These are phyloP conservation scores for Xyrichtys novacula DNA, from an alignment of 2,797 vertebrate genomes.

Conservation along the genomic window DNA sequence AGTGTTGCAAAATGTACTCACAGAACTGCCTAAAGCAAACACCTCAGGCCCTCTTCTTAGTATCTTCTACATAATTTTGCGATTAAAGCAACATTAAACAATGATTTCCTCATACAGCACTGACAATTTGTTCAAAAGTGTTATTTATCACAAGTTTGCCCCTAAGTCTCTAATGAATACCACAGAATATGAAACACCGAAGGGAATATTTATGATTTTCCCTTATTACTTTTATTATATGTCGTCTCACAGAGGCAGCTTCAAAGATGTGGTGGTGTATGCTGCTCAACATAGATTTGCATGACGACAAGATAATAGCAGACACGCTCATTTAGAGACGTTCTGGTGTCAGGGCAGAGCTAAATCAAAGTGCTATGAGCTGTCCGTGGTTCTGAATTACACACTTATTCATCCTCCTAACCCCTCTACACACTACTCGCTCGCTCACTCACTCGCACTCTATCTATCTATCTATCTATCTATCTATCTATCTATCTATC, in stretches of 20 bases:
- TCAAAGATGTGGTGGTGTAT: slow-evolving; percentile 35
- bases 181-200: slow-evolving; percentile 13
- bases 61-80: not conserved
- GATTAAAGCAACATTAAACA: slow-evolving; percentile 22
- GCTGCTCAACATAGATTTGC: slow-evolving; percentile 39
- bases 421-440: not conserved
- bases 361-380: slow-evolving; percentile 35
- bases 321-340: slow-evolving; percentile 31
- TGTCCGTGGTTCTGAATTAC: slow-evolving; percentile 50
- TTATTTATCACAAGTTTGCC: slow-evolving; percentile 21
- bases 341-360: slow-evolving; percentile 40
- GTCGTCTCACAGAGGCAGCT: slow-evolving; percentile 22
- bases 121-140: slow-evolving; percentile 5
- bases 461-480: slow-evolving; percentile 38
- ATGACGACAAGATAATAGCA: slow-evolving; percentile 52
- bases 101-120: slow-evolving; percentile 10
- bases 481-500: slow-evolving; percentile 32
- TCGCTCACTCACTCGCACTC: slow-evolving; percentile 3
- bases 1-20: slow-evolving; percentile 45
- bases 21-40: slow-evolving; percentile 31
- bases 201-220: slow-evolving; percentile 31
- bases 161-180: slow-evolving; percentile 32
- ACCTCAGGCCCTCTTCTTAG: slow-evolving; percentile 15
- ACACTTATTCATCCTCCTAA: slow-evolving; percentile 2
- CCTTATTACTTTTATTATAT: slow-evolving; percentile 18